Evolutionary conservation across 2,797 vertebrate genomes (phyloP).

Genomic region (Peromyscus eremicus): DNA sequence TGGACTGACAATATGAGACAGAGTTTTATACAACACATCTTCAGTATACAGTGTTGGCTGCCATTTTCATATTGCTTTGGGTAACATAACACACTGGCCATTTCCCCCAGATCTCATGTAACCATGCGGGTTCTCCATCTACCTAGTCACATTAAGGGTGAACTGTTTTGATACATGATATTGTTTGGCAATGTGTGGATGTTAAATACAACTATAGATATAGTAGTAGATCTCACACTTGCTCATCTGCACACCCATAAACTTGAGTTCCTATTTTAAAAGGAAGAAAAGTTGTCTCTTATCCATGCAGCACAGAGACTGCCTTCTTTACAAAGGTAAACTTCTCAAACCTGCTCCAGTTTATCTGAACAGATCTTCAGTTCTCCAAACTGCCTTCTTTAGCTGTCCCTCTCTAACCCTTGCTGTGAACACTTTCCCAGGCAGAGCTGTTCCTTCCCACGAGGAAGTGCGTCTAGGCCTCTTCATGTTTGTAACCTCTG

Average conservation of each 20-base stretch:
- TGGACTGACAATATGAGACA: not conserved
- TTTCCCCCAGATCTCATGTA: not conserved
- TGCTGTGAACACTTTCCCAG: not conserved
- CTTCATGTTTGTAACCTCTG: not conserved
- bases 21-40: not conserved
- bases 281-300: constrained; percentile 11
- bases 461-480: not conserved
- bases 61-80: not conserved
- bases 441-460: not conserved
- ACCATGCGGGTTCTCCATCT: not conserved
- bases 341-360: not conserved
- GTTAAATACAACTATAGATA: not conserved
- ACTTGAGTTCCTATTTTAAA: constrained; percentile 18
- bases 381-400: not conserved
- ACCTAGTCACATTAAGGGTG: not conserved
- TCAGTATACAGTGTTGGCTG: not conserved
- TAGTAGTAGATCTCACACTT: not conserved
- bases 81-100: not conserved
- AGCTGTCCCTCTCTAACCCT: not conserved
- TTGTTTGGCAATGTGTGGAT: not conserved
- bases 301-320: not conserved
- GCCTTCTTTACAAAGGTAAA: not conserved
- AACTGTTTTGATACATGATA: not conserved
- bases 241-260: not conserved
- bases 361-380: not conserved